These are phyloP conservation scores for Drosophila arizonae DNA, from an alignment of 1,140 invertebrate genomes.

Conservation along the genomic window DNA sequence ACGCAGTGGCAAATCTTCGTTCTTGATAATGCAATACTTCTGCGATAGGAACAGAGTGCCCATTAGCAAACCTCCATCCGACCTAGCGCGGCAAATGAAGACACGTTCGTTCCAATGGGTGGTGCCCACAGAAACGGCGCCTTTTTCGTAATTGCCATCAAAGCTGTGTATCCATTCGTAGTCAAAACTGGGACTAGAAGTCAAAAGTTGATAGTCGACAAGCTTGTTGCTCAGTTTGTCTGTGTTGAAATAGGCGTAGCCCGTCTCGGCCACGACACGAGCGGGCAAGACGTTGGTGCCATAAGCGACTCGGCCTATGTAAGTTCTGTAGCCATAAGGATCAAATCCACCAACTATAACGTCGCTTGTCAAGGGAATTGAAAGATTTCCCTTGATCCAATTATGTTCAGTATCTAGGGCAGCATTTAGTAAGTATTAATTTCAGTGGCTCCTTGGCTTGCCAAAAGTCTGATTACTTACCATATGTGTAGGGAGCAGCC, in stretches of 20 bases:
- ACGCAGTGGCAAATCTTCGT: slow-evolving; percentile 3
- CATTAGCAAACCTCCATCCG: slow-evolving; percentile 25
- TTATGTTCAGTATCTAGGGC: slow-evolving; percentile 10
- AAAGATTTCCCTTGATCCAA: slow-evolving; percentile 26
- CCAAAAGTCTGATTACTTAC: neutral
- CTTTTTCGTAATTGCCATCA: slow-evolving; percentile 26
- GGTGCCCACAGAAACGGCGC: slow-evolving; percentile 33
- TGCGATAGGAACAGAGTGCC: slow-evolving; percentile 17
- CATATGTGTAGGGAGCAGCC: slow-evolving; percentile 13
- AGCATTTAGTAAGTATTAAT: neutral
- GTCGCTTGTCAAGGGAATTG: slow-evolving; percentile 7
- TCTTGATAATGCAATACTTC: slow-evolving; percentile 22
- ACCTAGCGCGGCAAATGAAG: slow-evolving; percentile 31
- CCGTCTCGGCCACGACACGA: slow-evolving; percentile 30
- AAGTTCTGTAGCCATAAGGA: slow-evolving; percentile 32
- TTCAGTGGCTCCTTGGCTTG: neutral
- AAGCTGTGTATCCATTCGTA: slow-evolving; percentile 31
- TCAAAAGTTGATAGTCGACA: slow-evolving; percentile 15
- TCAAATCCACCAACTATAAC: slow-evolving; percentile 33
- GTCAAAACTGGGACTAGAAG: neutral
- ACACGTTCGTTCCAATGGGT: slow-evolving; percentile 31
- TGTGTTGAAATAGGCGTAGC: slow-evolving; percentile 20
- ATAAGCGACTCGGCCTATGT: slow-evolving; percentile 25
- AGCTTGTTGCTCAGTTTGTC: neutral
- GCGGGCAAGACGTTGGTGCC: slow-evolving; percentile 16